phyloP scores from a whole-genome alignment of 2,797 vertebrate genomes.

The Mionectes olivaceus region DNA sequence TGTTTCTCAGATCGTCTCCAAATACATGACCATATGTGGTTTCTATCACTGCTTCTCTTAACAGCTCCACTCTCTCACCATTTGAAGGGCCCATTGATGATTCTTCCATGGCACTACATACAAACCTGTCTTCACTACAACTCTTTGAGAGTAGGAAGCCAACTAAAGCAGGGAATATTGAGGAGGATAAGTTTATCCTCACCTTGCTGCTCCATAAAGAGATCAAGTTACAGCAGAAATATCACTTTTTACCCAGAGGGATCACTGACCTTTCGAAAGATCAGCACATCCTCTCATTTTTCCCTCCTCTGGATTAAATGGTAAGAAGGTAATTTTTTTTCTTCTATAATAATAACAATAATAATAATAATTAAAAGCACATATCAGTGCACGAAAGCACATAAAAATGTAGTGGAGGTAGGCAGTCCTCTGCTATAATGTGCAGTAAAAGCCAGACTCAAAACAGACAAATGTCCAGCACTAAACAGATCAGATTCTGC shows the following conservation, averaged over 20 bases:
- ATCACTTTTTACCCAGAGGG: background rate
- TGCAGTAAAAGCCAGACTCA: accelerated
- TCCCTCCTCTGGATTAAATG: background rate
- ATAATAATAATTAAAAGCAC: background rate
- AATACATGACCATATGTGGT: background rate
- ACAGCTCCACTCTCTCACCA: background rate
- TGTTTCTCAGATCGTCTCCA: background rate
- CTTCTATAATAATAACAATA: background rate
- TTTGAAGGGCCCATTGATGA: background rate
- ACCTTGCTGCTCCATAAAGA: background rate
- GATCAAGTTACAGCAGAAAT: background rate
- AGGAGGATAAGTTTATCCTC: background rate
- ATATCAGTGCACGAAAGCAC: background rate
- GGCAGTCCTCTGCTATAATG: background rate
- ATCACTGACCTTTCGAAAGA: constrained; percentile 5
- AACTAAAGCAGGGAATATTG: background rate
- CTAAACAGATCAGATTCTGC: background rate
- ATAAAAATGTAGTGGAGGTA: background rate
- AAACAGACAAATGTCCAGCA: background rate
- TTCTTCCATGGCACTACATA: background rate
- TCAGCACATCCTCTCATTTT: background rate
- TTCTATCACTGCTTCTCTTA: background rate
- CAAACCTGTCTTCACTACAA: background rate
- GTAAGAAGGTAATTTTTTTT: background rate
- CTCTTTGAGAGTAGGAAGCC: background rate